Evolutionary conservation across 1,140 invertebrate genomes (phyloP), one percentile per base, ranked within the genome.

Genomic region (Penaeus chinensis): DNA sequence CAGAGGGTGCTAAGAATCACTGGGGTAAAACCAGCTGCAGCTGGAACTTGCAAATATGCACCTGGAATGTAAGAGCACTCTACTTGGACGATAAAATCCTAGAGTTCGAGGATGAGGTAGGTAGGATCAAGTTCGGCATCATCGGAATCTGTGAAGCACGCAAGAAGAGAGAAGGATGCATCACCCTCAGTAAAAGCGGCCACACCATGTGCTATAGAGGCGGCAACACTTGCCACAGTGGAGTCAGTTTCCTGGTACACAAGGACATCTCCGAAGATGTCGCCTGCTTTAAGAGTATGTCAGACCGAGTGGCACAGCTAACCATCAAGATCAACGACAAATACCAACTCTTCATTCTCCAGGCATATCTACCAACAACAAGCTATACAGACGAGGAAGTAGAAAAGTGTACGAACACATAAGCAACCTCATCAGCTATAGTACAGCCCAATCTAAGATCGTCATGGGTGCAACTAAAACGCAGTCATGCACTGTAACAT

Each of bases 351-450:
- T 19, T 20, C 27, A 76, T 19, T 27, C 18, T 27, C 27, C 71
- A 76, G 19, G 71, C 32, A 77, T 47, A 47, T 47, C 7, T 47
- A 47, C 4, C 47, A 47, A 7, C 7, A 7, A 47, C 2, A 47
- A 7, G 11, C 47, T 4, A 13, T 13, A 47, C 47, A 47, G 7
- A 47, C 47, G 11, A 7, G 11, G 7, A 47, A n/a, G 74, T 77
- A 32, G 74, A 22, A 19, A 77, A n/a, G 74, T 77, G 1, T 77
- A 77, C 74, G 74, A 77, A 77, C 32, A 77, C 47, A 47, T 77
- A 20, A 4, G 4, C 74, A 77, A 32, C 74, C 74, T 77, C 32
- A 32, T 77, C 20, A 77, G 74, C 74, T 2, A 77, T 32, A 77
- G 32, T n/a, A 32, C 18, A 32, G 74, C 74, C 74, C 74, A 77